phyloP scores from a whole-genome alignment of 2,888 invertebrate genomes.

The Caenorhabditis uteleia region DNA sequence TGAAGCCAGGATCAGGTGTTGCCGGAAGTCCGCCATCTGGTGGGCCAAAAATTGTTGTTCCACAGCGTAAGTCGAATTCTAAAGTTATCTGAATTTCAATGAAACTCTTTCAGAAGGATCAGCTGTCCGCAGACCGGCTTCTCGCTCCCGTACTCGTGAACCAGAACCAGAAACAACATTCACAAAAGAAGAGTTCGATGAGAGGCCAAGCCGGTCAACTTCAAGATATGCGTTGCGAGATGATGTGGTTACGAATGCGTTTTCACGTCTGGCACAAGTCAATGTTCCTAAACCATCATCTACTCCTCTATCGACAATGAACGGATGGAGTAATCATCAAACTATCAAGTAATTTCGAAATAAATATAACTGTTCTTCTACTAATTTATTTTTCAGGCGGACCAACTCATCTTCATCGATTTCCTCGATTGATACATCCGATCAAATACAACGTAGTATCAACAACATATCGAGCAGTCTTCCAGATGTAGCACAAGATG shows the following conservation, averaged over 20 bases:
- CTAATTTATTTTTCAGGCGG: constrained; percentile 12
- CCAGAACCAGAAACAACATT: constrained; percentile 9
- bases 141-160: constrained; percentile 24
- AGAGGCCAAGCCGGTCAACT: not conserved
- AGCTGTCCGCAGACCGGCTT: constrained; percentile 19
- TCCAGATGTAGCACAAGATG: constrained; percentile 49
- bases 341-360: constrained; percentile 11
- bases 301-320: constrained; percentile 9
- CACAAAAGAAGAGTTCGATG: not conserved
- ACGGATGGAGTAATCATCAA: constrained; percentile 11
- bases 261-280: not conserved
- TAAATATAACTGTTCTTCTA: not conserved
- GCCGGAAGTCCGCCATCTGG: constrained; percentile 11
- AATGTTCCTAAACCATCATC: not conserved
- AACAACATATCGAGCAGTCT: constrained; percentile 52
- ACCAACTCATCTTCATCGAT: constrained; percentile 49
- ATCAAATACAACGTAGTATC: constrained; percentile 56
- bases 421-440: constrained; percentile 48
- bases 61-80: constrained; percentile 13
- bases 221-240: constrained; percentile 24
- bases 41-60: constrained; percentile 49
- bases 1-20: constrained; percentile 36
- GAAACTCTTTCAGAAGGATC: constrained; percentile 1
- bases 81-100: not conserved
- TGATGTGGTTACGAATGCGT: not conserved